Evolutionary conservation across 2,113 vertebrate species (phyloP), one percentile per base, ranked within the genome.

Genomic region (Casuarius casuarius): DNA sequence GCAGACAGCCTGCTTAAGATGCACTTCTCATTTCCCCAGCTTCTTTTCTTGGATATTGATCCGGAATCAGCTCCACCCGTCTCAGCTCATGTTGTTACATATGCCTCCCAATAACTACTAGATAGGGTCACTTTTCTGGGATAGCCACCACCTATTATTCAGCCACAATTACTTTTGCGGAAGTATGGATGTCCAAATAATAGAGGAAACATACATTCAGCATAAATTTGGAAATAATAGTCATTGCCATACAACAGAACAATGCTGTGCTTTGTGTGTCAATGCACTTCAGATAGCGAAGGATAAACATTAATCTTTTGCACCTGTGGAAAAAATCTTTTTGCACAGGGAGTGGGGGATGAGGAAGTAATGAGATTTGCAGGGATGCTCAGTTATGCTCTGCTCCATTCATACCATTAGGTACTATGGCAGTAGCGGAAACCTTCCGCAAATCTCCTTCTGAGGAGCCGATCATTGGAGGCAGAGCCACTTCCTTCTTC

Each of bases 251-350:
- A 58, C 70, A 51, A 62, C 20, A 40, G 62, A 76, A 87, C 40
- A 72, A 49, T 35, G 58, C 31, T 6, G 9, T 48, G 68, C 40
- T 44, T 15, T 6, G 42, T 51, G 68, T 54, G 48, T 77, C 29
- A 92, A 76, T 51, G 49, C 29, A 54, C 38, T 84, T 93, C 80
- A 84, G 29, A 87, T 58, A 79, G 58, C 26, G 92, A 81, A 78
- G 74, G 31, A 68, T 54, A 86, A 92, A 86, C 17, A 63, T 75
- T 89, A 80, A 91, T 82, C 71, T 95, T 87, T 84, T 76, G 87
- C 77, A 81, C 49, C 65, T 90, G 83, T 65, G 72, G 11, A 67
- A 23, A 46, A 40, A 35, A 61, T 46, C n/a, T 70, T 70, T 49
- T 59, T 33, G 56, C 31, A 33, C 56, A 19, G 56, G 31, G 56